Evolutionary conservation across 2,888 invertebrate genomes (phyloP).

Genomic region (Drosophila maculinotata): DNA sequence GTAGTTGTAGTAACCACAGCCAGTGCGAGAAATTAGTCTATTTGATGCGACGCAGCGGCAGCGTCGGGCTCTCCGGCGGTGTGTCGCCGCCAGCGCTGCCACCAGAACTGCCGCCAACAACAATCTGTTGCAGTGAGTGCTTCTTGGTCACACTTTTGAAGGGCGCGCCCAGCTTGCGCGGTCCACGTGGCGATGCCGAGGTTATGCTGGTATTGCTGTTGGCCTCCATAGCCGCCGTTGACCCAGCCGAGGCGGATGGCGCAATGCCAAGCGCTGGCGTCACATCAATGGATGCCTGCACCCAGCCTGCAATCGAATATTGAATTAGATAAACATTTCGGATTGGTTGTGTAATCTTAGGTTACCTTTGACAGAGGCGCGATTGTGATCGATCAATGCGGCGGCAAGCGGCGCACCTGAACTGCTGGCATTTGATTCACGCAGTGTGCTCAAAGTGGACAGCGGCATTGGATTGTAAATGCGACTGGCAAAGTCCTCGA

Average conservation of each 20-base stretch:
- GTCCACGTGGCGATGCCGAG: constrained; percentile 82
- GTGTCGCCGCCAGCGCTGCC: constrained; percentile 56
- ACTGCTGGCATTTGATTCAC: constrained; percentile 71
- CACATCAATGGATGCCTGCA: constrained; percentile 83
- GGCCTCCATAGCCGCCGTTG: constrained; percentile 82
- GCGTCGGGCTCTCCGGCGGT: constrained; percentile 83
- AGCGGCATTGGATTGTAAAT: constrained; percentile 89
- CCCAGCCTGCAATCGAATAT: constrained; percentile 79
- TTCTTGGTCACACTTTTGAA: constrained; percentile 83
- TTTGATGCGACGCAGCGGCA: constrained; percentile 84
- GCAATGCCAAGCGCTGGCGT: constrained; percentile 75
- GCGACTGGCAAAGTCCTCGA: constrained; percentile 93
- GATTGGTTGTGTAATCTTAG: not conserved
- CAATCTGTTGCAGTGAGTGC: constrained; percentile 74
- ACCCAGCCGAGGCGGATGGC: constrained; percentile 80
- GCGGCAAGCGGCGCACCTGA: constrained; percentile 86
- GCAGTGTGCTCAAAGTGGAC: constrained; percentile 68
- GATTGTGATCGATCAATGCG: constrained; percentile 87
- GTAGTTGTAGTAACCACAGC: constrained; percentile 25
- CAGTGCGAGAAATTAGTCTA: constrained; percentile 55
- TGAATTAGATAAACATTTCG: not conserved
- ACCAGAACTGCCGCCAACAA: constrained; percentile 57
- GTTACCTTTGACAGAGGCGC: constrained; percentile 84
- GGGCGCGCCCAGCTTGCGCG: constrained; percentile 81
- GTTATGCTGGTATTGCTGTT: constrained; percentile 54